Percentiles rank a stretch among this genome's conserved stretches.
phyloP scores from a whole-genome alignment of 2,113 vertebrate genomes.

The Hydrolagus affinis region DNA sequence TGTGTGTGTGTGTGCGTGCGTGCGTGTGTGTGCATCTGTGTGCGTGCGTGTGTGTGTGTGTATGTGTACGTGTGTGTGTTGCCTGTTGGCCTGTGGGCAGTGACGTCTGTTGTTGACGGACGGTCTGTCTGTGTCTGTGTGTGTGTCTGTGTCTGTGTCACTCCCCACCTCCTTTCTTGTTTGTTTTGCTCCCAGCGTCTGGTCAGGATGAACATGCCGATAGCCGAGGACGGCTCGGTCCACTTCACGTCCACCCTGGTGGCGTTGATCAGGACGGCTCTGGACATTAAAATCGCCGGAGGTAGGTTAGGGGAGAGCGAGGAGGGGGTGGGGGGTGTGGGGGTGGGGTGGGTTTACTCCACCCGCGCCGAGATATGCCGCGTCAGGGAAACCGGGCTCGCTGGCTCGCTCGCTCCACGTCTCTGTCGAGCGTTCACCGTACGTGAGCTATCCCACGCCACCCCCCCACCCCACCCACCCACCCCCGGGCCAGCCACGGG shows the following conservation, averaged over 20 bases:
- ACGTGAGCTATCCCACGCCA: too few relatives aligned
- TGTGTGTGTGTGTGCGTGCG: too few relatives aligned
- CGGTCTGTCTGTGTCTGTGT: constrained; percentile 21
- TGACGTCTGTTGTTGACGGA: not conserved
- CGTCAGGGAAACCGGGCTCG: not conserved
- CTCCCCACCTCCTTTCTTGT: constrained; percentile 24
- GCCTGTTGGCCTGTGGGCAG: not conserved
- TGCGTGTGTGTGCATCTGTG: too few relatives aligned
- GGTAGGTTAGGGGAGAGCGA: constrained; percentile 52
- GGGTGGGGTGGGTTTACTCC: too few relatives aligned
- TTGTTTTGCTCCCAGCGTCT: constrained; percentile 68
- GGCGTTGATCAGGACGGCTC: constrained; percentile 84
- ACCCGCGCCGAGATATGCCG: fast-evolving
- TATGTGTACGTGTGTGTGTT: too few relatives aligned
- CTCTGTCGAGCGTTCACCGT: too few relatives aligned
- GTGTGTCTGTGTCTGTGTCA: constrained; percentile 17
- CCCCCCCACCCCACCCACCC: too few relatives aligned
- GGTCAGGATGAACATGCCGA: constrained; percentile 94
- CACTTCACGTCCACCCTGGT: constrained; percentile 89
- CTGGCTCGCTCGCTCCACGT: not conserved
- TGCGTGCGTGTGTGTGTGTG: too few relatives aligned
- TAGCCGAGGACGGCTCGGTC: constrained; percentile 75
- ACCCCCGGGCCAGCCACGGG: too few relatives aligned
- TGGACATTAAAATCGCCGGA: constrained; percentile 85
- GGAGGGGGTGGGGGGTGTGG: not conserved